A percentile compares a stretch with the other conserved stretches of the same genome.
phyloP scores from a whole-genome alignment of 2,797 vertebrate species.

The Borostomias antarcticus region DNA sequence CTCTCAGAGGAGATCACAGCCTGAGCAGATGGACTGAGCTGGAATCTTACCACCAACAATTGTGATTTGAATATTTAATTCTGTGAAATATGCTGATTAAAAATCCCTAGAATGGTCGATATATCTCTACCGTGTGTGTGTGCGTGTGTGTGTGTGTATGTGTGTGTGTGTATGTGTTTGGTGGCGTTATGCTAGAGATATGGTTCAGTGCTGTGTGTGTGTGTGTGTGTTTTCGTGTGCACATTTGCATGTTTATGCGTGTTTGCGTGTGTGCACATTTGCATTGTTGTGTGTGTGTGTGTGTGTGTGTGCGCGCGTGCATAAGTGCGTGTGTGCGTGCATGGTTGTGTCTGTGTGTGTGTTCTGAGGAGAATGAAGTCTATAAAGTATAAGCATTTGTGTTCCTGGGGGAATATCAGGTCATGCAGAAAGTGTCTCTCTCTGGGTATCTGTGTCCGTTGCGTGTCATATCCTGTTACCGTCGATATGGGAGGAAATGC shows the following conservation, averaged over 20 bases:
- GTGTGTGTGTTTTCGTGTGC: too few relatives aligned
- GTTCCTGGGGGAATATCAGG: neutral
- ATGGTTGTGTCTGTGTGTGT: neutral
- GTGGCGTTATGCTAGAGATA: too few relatives aligned
- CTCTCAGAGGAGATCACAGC: slow-evolving; percentile 3
- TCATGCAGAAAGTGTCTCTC: neutral
- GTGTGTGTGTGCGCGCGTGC: too few relatives aligned
- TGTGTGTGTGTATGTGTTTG: slow-evolving; percentile 3
- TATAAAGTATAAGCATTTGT: slow-evolving; percentile 26
- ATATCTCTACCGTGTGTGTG: neutral
- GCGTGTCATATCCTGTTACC: neutral
- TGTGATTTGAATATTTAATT: slow-evolving; percentile 55
- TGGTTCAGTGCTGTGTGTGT: too few relatives aligned
- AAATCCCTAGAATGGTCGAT: slow-evolving; percentile 16
- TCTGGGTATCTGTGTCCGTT: neutral
- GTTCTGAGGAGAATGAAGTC: slow-evolving; percentile 10
- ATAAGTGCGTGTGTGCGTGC: slow-evolving; percentile 2
- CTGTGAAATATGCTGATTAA: slow-evolving; percentile 46
- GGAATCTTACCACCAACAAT: slow-evolving; percentile 31
- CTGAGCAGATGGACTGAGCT: slow-evolving; percentile 17
- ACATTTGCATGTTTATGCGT: too few relatives aligned
- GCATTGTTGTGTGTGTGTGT: too few relatives aligned
- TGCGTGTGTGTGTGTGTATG: neutral
- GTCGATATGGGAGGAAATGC: neutral
- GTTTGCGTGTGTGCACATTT: too few relatives aligned